Evolutionary conservation across 2,888 invertebrate genomes (phyloP).

Genomic region (Trachelus iudaicus): DNA sequence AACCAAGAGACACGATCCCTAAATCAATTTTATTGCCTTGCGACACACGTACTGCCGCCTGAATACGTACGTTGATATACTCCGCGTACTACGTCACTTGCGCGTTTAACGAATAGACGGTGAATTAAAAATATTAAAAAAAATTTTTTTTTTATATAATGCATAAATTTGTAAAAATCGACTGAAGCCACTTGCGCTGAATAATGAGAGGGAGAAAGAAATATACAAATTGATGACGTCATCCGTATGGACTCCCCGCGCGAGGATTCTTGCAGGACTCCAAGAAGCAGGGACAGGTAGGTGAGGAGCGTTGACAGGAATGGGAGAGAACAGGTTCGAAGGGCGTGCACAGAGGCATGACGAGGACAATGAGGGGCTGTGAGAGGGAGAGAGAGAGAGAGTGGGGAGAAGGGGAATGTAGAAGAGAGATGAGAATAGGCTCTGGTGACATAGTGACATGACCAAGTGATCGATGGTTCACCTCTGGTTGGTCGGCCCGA

Average conservation of each 20-base stretch:
- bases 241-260: neutral
- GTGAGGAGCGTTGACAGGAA: neutral
- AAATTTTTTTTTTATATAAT: neutral
- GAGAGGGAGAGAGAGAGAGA: slow-evolving; percentile 13
- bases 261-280: neutral
- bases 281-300: neutral
- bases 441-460: slow-evolving; percentile 26
- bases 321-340: slow-evolving; percentile 7
- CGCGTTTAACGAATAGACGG: neutral
- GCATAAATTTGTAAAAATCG: neutral
- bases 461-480: slow-evolving; percentile 42
- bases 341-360: slow-evolving; percentile 5
- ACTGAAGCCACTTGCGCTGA: neutral
- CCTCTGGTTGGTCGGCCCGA: neutral
- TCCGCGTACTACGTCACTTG: neutral
- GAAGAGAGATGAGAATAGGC: slow-evolving; percentile 8
- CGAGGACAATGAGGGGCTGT: slow-evolving; percentile 21
- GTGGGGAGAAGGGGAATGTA: neutral
- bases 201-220: no score
- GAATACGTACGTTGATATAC: neutral
- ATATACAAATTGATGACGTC: neutral
- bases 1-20: neutral
- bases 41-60: neutral
- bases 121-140: neutral
- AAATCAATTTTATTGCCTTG: neutral